Conservation (phyloP, 2,113 vertebrate genomes). For the Paramormyrops kingsleyae region DNA sequence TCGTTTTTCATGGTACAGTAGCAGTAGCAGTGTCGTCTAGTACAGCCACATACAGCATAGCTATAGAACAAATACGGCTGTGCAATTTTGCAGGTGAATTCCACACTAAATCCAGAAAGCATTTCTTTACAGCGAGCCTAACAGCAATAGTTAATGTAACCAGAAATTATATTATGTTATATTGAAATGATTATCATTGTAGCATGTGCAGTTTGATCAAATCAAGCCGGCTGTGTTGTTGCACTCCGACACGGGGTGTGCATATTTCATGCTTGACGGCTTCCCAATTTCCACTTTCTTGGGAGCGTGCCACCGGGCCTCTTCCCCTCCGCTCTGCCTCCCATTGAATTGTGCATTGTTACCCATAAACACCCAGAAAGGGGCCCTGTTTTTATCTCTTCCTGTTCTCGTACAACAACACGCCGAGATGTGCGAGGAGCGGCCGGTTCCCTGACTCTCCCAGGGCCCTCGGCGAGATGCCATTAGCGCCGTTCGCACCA, state of each 20-base stretch:
- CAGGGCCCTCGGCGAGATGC: background rate
- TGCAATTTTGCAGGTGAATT: background rate
- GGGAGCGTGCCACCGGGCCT: conserved; percentile 32
- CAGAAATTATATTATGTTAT: background rate
- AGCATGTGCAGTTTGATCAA: background rate
- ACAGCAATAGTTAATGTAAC: background rate
- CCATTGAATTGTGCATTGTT: conserved; percentile 51
- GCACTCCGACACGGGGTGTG: background rate
- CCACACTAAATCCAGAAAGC: background rate
- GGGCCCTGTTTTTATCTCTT: conserved; percentile 56
- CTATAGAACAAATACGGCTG: background rate
- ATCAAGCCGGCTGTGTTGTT: background rate
- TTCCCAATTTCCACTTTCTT: conserved; percentile 20
- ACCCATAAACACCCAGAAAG: conserved; percentile 53
- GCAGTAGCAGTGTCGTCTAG: background rate
- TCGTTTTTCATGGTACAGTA: background rate
- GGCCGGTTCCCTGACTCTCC: background rate
- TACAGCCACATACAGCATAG: background rate
- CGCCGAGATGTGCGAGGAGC: conserved; percentile 21
- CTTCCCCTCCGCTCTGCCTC: conserved; percentile 45
- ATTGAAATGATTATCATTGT: background rate
- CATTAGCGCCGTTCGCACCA: background rate
- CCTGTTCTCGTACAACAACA: conserved; percentile 51
- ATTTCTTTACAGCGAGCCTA: background rate
- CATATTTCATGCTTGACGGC: background rate